Conservation (phyloP, 2,113 vertebrate species). For the Electrona antarctica region DNA sequence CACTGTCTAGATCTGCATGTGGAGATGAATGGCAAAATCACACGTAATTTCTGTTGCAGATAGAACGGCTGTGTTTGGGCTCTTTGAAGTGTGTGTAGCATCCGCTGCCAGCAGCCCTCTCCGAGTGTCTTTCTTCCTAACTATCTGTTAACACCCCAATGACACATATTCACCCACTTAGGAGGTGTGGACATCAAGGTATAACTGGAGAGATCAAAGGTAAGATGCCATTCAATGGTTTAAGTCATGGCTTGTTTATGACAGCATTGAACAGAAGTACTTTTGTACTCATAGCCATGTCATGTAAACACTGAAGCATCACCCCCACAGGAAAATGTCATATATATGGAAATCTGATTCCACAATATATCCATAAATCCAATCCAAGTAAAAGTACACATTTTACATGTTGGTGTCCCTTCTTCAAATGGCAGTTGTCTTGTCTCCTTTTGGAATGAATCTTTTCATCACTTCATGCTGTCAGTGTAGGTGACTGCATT, state of each 20-base stretch:
- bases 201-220: conserved; percentile 59
- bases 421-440: no score
- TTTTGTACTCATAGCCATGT: conserved; percentile 6
- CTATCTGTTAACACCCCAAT: conserved; percentile 63
- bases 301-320: conserved; percentile 1
- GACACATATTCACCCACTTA: conserved; percentile 11
- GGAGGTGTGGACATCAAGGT: conserved; percentile 57
- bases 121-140: conserved; percentile 11
- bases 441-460: no score
- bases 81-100: conserved; percentile 59
- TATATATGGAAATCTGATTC: no score
- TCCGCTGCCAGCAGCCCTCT: conserved; percentile 34
- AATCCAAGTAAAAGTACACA: no score
- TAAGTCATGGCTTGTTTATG: conserved; percentile 56
- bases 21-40: conserved; percentile 39
- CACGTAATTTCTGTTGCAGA: conserved; percentile 45
- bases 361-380: no score
- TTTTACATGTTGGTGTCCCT: no score
- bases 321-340: background rate
- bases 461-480: no score
- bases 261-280: conserved; percentile 27
- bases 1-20: conserved; percentile 19
- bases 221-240: conserved; percentile 36
- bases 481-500: no score
- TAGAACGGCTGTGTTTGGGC: conserved; percentile 39